Base-by-base conservation (phyloP, 2,797 vertebrate species). In the Spinibarbus caldwelli region DNA sequence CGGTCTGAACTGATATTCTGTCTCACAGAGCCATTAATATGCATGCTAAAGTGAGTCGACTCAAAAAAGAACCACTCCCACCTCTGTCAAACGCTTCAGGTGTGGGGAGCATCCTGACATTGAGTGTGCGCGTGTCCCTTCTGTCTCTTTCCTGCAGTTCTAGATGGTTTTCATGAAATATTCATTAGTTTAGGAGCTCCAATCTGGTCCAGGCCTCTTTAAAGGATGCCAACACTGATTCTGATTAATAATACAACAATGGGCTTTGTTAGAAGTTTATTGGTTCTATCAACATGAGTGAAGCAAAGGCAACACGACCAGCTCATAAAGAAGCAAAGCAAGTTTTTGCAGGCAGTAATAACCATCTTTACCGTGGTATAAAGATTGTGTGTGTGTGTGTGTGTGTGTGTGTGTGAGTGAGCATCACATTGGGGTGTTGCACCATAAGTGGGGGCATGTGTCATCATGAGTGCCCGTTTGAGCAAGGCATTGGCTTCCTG, bases 101-200 rank as follows among this genome's bases (percentile, higher is more conserved):
- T 78, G 70, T 54, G 70, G n/a, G 84, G 70, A 59, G 70, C 70
- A 80, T 79, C 64, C 68, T 86, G 78, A 34, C 49, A 59, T 34
- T 80, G 84, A 52, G 34, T 41, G 68, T 34, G 36, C 76, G 77
- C 41, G 78, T 7, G 31, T 75, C 12, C 23, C 45, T 29, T 43
- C 47, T 77, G 47, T 80, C 11, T 71, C 34, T 38, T 31, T 31
- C 41, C 29, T 45, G 70, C 17, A 62, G 7, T 17, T 78, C 52
- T 41, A 26, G 36, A 78, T n/a, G 8, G 36, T 78, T 62, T 62
- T 3, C 59, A 62, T 78, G n/a, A 89, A 84, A 85, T 91, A 87
- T 90, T 88, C 75, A 89, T 91, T 86, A 86, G 64, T 75, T 86
- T 81, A 64, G 82, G 82, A 78, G 83, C 78, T 36, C 38, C 86